A percentile compares a stretch with the other conserved stretches of the same genome.
These are phyloP conservation scores for Dolichoris vasculosae DNA, from an alignment of 1,140 invertebrate genomes.

Conservation along the genomic window DNA sequence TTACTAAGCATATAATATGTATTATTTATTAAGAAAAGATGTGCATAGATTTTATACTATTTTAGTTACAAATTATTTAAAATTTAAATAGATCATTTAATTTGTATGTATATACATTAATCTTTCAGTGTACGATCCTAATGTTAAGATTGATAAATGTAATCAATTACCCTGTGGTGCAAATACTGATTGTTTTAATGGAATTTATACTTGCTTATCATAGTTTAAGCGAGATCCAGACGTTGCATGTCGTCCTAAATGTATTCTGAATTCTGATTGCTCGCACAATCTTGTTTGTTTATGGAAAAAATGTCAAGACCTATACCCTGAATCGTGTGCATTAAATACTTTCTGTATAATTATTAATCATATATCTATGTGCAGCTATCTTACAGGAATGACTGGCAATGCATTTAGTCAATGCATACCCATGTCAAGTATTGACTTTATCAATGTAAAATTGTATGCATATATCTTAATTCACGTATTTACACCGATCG, in stretches of 20 bases:
- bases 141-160: slow-evolving; percentile 74
- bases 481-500: background rate
- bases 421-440: slow-evolving; percentile 73
- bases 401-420: slow-evolving; percentile 82
- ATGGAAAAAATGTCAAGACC: slow-evolving; percentile 81
- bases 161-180: slow-evolving; percentile 80
- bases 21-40: background rate
- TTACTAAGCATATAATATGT: slow-evolving; percentile 62
- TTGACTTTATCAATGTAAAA: slow-evolving; percentile 23
- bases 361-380: slow-evolving; percentile 84
- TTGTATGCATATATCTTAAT: slow-evolving; percentile 59
- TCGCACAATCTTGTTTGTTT: slow-evolving; percentile 82
- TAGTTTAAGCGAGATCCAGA: slow-evolving; percentile 82
- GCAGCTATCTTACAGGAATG: slow-evolving; percentile 80
- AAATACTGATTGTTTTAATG: slow-evolving; percentile 78
- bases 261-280: slow-evolving; percentile 84
- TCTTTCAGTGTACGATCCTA: slow-evolving; percentile 63
- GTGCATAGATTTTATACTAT: background rate
- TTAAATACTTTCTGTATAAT: slow-evolving; percentile 83
- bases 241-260: slow-evolving; percentile 79
- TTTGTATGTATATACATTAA: background rate
- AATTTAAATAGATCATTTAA: background rate
- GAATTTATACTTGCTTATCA: slow-evolving; percentile 79
- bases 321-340: slow-evolving; percentile 83
- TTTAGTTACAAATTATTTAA: background rate